phyloP scores from a whole-genome alignment of 2,888 invertebrate genomes.

The Drosophila pseudotakahashii region DNA sequence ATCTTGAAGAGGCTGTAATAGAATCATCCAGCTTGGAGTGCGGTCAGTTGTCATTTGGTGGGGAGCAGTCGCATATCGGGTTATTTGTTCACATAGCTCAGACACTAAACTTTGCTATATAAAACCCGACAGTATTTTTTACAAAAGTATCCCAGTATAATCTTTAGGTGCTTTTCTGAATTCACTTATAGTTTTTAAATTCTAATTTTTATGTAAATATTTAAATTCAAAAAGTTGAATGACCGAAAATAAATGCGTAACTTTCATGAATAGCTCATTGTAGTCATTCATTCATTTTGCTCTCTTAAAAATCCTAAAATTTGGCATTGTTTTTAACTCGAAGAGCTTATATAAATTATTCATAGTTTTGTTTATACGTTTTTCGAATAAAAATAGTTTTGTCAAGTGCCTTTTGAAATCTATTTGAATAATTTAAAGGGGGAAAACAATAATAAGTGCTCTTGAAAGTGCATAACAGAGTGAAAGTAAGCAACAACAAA shows the following conservation, averaged over 20 bases:
- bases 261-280: no score
- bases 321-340: no score
- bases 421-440: neutral
- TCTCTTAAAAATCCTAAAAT: no score
- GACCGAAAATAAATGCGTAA: no score
- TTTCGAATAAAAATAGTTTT: neutral
- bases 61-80: conserved; percentile 12
- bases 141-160: no score
- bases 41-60: conserved; percentile 20
- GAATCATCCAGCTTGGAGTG: conserved; percentile 18
- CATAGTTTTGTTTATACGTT: neutral
- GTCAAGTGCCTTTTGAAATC: neutral
- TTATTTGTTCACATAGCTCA: neutral
- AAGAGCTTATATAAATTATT: neutral
- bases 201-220: no score
- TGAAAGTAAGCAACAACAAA: neutral
- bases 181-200: no score
- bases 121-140: neutral
- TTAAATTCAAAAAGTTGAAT: no score
- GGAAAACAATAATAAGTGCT: neutral
- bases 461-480: conserved; percentile 3
- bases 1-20: conserved; percentile 14
- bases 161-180: no score
- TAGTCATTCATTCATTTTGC: no score
- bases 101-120: neutral